Base-by-base conservation (phyloP, 2,113 vertebrate genomes). In the Pedetes capensis region DNA sequence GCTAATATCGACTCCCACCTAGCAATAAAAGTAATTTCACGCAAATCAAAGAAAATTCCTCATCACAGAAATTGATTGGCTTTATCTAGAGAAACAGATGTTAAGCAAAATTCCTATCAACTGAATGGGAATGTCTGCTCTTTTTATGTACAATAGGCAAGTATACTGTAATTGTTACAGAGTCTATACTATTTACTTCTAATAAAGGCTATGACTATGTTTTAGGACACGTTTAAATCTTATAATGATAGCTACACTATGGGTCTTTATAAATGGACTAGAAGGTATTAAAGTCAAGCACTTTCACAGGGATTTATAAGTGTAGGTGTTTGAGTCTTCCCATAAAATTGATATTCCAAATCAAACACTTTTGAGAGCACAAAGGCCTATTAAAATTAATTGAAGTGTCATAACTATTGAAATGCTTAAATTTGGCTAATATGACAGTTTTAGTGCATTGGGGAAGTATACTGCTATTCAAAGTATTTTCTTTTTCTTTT, bases 1-100 rank as follows among this genome's bases (percentile, higher is more conserved):
- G 82, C 74, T 96, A 91, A 81, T 84, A 91, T 84, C 64, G 84
- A 87, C 86, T 95, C 55, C 84, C 68, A 90, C 53, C 84, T 89
- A 94, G 59, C 25, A 96, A 91, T 97, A 87, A 88, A 97, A 86
- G 20, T 22, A 47, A 87, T 82, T 94, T 82, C 82, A 71, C 57
- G 51, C 53, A 84, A 83, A 86, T 88, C 42, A 89, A 97, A 88
- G 44, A 80, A 75, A 94, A 86, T 51, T 47, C 22, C 37, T 78
- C 49, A 53, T 81, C 71, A 78, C 27, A 87, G 86, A 71, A 91
- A 88, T 42, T 13, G 6, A 61, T 66, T 93, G 88, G 11, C 18
- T 93, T 34, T 74, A 76, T 61, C 66, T 76, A 39, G n/a, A 80
- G 69, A 91, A 92, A 81, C 3, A 74, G 39, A 95, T 47, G 4